Base-by-base conservation (phyloP, 2,888 invertebrate genomes). In the Onthophagus sagittarius region DNA sequence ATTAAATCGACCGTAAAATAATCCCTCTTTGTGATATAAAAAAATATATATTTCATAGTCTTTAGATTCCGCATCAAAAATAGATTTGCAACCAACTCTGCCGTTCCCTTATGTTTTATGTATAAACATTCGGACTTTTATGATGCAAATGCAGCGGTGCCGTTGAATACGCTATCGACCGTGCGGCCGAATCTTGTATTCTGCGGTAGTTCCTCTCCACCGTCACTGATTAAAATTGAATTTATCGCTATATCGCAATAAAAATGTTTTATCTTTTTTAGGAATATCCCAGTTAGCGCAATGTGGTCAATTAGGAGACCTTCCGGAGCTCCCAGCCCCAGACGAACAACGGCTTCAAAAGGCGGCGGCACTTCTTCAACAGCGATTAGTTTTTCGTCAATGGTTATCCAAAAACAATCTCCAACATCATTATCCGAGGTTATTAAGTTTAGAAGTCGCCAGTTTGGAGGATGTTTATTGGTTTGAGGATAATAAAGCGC, bases 381-480 rank as follows among this genome's bases (percentile, higher is more conserved):
- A 95, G 84, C 89, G 94, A 76, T 89, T 96, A 75, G 93, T 95
- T 78, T 87, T 96, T 79, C 90, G 94, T 31, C 94, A 95, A 88
- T 96, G 95, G 95, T 88, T 96, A 75, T 88, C 89, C 78, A 91
- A 92, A 78, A 90, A 93, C 84, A 89, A 89, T 63, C 87, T 94
- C 76, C 93, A 93, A 81, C 90, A 91, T 81, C 90, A 92, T 72
- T 93, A 93, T 82, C 90, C 91, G 81, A 91, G 91, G 91, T 85
- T 95, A 79, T 87, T 94, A 80, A 91, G 92, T 79, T 89, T 94
- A 83, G 95, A 94, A 85, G 94, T 95, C 67, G 90, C 93, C 71
- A 93, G 94, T n/a, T 84, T 96, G 78, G 95, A 95, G 84, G 95
- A 96, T 86, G 95, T 95, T 33, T 95, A 95, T 86, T 95, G 95